A percentile compares a stretch with the other conserved stretches of the same genome.
phyloP scores from a whole-genome alignment of 2,888 invertebrate species.

The Amiota minor region DNA sequence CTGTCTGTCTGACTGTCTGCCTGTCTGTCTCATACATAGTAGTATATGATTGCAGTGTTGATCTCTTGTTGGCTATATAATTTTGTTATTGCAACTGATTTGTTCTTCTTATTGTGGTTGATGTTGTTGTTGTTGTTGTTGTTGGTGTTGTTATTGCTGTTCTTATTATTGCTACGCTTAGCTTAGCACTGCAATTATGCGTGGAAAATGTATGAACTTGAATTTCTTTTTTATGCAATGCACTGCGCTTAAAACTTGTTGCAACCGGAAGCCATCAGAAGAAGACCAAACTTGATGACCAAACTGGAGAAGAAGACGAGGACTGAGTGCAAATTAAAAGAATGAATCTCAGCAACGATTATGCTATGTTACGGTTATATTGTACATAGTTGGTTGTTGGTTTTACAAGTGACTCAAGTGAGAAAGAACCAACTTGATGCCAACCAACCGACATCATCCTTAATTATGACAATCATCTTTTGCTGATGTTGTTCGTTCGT shows the following conservation, averaged over 20 bases:
- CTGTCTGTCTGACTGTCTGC: no score
- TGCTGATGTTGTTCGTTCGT: neutral
- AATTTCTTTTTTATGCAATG: neutral
- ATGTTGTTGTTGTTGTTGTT: neutral
- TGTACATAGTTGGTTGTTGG: conserved; percentile 2
- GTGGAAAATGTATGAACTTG: neutral
- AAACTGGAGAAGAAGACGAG: no score
- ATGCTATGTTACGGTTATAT: conserved; percentile 15
- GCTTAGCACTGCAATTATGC: conserved; percentile 24
- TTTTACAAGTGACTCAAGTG: conserved; percentile 7
- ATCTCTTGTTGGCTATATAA: conserved; percentile 26
- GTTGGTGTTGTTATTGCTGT: neutral
- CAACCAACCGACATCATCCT: conserved; percentile 53
- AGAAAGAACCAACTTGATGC: neutral
- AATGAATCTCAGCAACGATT: conserved; percentile 1
- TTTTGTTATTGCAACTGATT: conserved; percentile 3
- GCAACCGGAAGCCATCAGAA: conserved; percentile 20
- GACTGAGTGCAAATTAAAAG: no score
- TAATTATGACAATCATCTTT: conserved; percentile 64
- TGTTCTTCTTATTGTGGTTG: neutral
- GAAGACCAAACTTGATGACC: no score
- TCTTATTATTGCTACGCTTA: neutral
- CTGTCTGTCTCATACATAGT: conserved; percentile 10
- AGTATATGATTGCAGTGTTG: conserved; percentile 41
- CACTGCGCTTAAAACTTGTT: neutral